phyloP scores from a whole-genome alignment of 2,113 vertebrate species.

The Trogon melanurus region DNA sequence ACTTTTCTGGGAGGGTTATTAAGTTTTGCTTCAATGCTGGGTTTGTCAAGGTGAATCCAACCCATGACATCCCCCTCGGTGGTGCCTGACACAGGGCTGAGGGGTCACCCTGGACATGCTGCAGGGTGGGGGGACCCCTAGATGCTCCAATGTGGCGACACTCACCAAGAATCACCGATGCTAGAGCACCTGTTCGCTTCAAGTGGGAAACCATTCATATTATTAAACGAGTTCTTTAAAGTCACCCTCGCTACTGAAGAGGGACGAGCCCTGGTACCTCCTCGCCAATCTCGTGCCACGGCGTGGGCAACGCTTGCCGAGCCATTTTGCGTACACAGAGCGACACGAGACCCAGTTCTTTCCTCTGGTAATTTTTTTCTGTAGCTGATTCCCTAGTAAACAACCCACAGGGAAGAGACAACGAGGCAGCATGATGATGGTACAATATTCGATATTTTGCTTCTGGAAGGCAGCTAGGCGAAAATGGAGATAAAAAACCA shows the following conservation, averaged over 20 bases:
- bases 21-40: background rate
- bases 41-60: background rate
- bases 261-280: background rate
- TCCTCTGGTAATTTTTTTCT: background rate
- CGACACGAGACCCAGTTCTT: background rate
- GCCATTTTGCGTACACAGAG: rapidly evolving
- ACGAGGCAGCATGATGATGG: rapidly evolving
- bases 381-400: background rate
- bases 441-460: background rate
- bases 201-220: rapidly evolving
- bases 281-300: too few relatives aligned
- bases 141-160: too few relatives aligned
- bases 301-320: rapidly evolving
- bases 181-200: background rate
- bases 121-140: background rate
- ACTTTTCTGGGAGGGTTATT: background rate
- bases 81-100: too few relatives aligned
- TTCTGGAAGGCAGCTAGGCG: background rate
- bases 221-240: background rate
- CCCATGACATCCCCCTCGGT: too few relatives aligned
- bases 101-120: too few relatives aligned
- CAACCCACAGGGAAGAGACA: background rate
- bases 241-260: background rate
- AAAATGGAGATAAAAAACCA: background rate
- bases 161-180: rapidly evolving